A percentile compares a stretch with the other conserved stretches of the same genome.
Conservation (phyloP, 2,113 vertebrate genomes). For the Nyctereutes procyonoides region DNA sequence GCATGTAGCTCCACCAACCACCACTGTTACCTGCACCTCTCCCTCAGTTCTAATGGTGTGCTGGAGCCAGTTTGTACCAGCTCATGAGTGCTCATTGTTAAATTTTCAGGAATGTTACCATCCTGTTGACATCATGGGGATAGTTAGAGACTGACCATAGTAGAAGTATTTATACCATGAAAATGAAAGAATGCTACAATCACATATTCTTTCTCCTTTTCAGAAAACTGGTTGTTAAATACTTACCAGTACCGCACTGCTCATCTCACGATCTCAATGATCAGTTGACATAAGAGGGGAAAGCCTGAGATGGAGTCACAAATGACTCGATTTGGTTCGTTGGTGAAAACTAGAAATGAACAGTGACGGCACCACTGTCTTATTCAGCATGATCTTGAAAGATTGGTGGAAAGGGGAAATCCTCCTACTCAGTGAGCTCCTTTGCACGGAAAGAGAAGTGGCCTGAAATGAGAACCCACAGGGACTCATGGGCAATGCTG, state of each 20-base stretch:
- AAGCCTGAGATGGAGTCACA: not conserved
- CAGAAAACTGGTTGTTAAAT: constrained; percentile 5
- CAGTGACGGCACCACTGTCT: not conserved
- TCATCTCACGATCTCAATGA: not conserved
- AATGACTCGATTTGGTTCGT: not conserved
- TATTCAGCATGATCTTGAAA: not conserved
- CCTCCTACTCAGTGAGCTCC: not conserved
- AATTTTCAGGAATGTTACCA: not conserved
- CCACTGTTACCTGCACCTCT: not conserved
- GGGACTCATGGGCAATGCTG: not conserved
- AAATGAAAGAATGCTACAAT: not conserved
- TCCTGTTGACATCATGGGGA: not conserved
- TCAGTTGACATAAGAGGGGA: not conserved
- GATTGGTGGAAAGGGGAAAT: not conserved
- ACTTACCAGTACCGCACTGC: not conserved
- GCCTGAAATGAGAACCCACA: not conserved
- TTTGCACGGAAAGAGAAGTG: not conserved
- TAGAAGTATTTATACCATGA: not conserved
- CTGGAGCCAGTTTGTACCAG: not conserved
- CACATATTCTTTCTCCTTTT: not conserved
- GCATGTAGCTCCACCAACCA: not conserved
- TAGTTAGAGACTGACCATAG: not conserved
- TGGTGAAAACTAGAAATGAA: not conserved
- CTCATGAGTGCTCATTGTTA: not conserved
- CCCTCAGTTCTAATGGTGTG: not conserved